Percentiles rank a stretch among this genome's conserved stretches.
These are phyloP conservation scores for Hafferia zeledoni DNA, from an alignment of 2,797 vertebrate species.

Conservation along the genomic window DNA sequence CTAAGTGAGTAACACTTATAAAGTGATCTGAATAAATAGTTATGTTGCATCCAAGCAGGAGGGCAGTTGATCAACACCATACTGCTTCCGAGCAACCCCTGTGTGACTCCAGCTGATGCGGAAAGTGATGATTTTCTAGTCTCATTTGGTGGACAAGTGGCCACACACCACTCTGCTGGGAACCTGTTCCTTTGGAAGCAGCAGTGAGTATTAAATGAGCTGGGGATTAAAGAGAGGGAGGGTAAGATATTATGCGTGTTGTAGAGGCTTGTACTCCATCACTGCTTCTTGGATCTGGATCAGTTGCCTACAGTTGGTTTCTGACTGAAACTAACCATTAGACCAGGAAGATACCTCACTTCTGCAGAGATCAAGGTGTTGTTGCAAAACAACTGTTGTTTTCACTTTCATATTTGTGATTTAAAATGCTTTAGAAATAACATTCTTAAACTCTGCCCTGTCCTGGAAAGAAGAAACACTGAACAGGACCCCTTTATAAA, in stretches of 20 bases:
- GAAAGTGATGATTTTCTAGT: neutral
- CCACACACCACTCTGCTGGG: neutral
- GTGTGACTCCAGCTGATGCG: neutral
- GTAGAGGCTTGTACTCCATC: neutral
- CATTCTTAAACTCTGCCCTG: neutral
- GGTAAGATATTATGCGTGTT: neutral
- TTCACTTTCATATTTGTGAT: slow-evolving; percentile 5
- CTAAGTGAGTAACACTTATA: neutral
- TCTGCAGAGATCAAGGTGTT: slow-evolving; percentile 1
- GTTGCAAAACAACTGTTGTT: neutral
- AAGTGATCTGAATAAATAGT: neutral
- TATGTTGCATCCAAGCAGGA: neutral
- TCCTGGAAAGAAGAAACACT: slow-evolving; percentile 5
- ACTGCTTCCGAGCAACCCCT: neutral
- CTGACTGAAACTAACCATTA: neutral
- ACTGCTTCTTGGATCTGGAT: neutral
- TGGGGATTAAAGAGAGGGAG: neutral
- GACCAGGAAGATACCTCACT: neutral
- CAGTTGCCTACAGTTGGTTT: neutral
- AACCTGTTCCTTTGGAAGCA: neutral
- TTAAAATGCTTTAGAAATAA: neutral
- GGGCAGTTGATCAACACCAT: neutral
- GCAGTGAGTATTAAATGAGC: neutral
- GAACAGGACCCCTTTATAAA: neutral
- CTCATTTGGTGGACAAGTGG: neutral